Conservation (phyloP, 1,140 invertebrate species). For the Oryctes rhinoceros region DNA sequence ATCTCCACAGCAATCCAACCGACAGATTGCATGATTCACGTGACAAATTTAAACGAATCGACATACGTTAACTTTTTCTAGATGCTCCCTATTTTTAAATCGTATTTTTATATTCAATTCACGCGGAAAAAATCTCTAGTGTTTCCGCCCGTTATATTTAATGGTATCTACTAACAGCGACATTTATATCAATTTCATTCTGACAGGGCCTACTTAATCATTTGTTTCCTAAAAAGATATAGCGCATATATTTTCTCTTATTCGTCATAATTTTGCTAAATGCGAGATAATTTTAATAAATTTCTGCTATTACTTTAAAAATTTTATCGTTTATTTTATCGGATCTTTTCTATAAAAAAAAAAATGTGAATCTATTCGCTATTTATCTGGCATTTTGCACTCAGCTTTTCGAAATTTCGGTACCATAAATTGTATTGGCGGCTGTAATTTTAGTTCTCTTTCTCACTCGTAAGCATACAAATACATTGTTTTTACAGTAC, state of each 20-base stretch:
- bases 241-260: no score
- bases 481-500: background rate
- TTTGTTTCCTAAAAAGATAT: background rate
- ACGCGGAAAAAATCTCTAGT: background rate
- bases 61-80: background rate
- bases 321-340: no score
- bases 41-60: background rate
- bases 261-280: no score
- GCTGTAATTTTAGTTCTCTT: constrained; percentile 4
- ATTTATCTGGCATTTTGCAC: background rate
- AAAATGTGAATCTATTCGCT: no score
- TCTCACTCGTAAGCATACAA: background rate
- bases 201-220: background rate
- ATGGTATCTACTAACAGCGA: background rate
- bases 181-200: constrained; percentile 7
- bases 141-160: background rate
- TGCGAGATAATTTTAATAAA: no score
- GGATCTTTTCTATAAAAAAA: no score
- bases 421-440: background rate
- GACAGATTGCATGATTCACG: background rate
- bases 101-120: background rate
- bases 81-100: background rate
- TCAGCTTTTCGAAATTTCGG: background rate
- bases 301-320: no score
- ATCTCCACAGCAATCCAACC: background rate